Base-by-base conservation (phyloP, 2,888 invertebrate genomes). In the Sphaerophoria taeniata region DNA sequence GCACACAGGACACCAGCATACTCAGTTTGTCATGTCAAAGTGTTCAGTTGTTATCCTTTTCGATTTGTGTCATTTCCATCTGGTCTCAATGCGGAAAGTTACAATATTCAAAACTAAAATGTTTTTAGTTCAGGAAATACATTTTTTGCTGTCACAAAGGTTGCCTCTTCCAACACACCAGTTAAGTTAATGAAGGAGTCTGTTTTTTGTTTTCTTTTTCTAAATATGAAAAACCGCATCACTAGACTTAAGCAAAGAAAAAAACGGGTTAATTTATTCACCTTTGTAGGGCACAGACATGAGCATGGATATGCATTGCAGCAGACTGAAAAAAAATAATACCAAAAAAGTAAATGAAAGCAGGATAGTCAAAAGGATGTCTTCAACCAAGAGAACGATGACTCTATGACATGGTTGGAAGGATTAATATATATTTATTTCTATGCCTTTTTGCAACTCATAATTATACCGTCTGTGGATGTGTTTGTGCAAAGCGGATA, bases 241-340 rank as follows among this genome's bases (percentile, higher is more conserved):
- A n/a, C n/a, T n/a, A n/a, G n/a, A n/a, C n/a, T n/a, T n/a, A 36
- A n/a, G 7, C 2, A 0, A 24, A 6, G 16, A 47, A 65, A 45
- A 47, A 71, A 55, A 56, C 53, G 12, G 47, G 45, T 16, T 45
- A 65, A 36, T 63, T 53, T 67, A 51, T 51, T 53, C 73, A 60
- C 78, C 63, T 72, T 78, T 72, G 11, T 78, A 71, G 77, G 77
- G 51, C 78, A 24, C 73, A 78, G 78, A 73, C 78, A 73, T 24
- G 39, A 45, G 47, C 33, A 73, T 67, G 51, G 53, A 73, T 60
- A 73, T 60, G 53, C 63, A 77, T 31, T 71, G 71, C 63, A 47
- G 47, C 63, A 63, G 56, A 49, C 63, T 39, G 56, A 58, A 63
- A 49, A 45, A 58, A 31, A 39, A 24, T 39, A 56, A 63, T 33